Conservation (phyloP, 2,888 invertebrate species). For the Eugnorisma glareosa region DNA sequence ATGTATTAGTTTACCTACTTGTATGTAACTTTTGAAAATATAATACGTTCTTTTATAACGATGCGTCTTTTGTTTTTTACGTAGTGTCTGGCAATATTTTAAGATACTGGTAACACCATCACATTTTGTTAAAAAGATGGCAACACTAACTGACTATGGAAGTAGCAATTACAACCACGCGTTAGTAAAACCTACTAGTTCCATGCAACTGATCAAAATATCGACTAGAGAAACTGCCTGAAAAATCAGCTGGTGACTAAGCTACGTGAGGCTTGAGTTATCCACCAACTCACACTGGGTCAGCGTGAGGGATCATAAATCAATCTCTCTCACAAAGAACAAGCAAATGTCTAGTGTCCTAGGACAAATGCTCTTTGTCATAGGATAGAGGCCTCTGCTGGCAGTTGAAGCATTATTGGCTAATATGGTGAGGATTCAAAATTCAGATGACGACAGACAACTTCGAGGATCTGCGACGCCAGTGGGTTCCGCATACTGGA, state of each 20-base stretch:
- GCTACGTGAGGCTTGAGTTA: background rate
- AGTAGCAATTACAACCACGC: background rate
- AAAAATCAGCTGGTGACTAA: background rate
- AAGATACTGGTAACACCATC: background rate
- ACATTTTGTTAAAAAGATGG: background rate
- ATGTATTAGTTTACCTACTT: slow-evolving; percentile 11
- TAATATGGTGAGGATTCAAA: too few relatives aligned
- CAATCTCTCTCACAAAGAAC: background rate
- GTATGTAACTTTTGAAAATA: slow-evolving; percentile 42
- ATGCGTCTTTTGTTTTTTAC: background rate
- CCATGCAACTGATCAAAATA: background rate
- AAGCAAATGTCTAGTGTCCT: too few relatives aligned
- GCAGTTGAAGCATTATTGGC: too few relatives aligned
- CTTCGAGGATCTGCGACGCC: too few relatives aligned
- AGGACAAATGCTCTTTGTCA: too few relatives aligned
- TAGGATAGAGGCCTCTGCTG: too few relatives aligned
- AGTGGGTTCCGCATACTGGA: too few relatives aligned
- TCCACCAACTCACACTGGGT: background rate
- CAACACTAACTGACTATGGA: background rate
- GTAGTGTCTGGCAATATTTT: too few relatives aligned
- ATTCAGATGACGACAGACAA: too few relatives aligned
- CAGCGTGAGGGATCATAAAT: background rate
- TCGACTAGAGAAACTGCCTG: background rate
- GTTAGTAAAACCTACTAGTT: background rate
- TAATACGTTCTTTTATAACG: slow-evolving; percentile 41